Evolutionary conservation across 2,797 vertebrate genomes (phyloP).

Genomic region (Danio choprae): DNA sequence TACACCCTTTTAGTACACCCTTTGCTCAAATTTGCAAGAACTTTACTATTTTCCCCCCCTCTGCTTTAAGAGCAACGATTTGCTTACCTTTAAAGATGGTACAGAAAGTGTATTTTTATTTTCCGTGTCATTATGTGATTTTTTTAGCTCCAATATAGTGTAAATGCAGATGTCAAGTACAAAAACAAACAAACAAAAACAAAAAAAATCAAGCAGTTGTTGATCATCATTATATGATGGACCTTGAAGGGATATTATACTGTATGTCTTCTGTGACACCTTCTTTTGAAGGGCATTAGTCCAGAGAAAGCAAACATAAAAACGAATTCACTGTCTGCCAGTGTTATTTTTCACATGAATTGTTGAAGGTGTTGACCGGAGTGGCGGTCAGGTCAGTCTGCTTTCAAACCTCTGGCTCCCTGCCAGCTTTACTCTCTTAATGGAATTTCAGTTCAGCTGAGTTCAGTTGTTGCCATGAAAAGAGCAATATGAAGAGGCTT

Average conservation of each 20-base stretch:
- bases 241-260: neutral
- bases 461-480: slow-evolving; percentile 85
- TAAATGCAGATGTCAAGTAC: too few relatives aligned
- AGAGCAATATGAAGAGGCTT: slow-evolving; percentile 84
- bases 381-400: slow-evolving; percentile 74
- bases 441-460: slow-evolving; percentile 85
- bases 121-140: too few relatives aligned
- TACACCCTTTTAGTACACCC: too few relatives aligned
- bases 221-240: neutral
- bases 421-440: slow-evolving; percentile 82
- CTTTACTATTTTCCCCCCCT: too few relatives aligned
- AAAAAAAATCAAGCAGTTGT: too few relatives aligned
- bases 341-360: slow-evolving; percentile 67
- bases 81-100: too few relatives aligned
- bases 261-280: slow-evolving; percentile 4
- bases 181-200: too few relatives aligned
- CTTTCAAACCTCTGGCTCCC: slow-evolving; percentile 84
- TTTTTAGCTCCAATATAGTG: too few relatives aligned
- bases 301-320: slow-evolving; percentile 41
- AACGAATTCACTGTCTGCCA: slow-evolving; percentile 50
- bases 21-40: too few relatives aligned
- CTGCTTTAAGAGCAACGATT: too few relatives aligned
- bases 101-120: too few relatives aligned
- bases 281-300: slow-evolving; percentile 41
- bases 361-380: slow-evolving; percentile 77